Base-by-base conservation (phyloP, 1,140 invertebrate species). In the Melanaphis sacchari region DNA sequence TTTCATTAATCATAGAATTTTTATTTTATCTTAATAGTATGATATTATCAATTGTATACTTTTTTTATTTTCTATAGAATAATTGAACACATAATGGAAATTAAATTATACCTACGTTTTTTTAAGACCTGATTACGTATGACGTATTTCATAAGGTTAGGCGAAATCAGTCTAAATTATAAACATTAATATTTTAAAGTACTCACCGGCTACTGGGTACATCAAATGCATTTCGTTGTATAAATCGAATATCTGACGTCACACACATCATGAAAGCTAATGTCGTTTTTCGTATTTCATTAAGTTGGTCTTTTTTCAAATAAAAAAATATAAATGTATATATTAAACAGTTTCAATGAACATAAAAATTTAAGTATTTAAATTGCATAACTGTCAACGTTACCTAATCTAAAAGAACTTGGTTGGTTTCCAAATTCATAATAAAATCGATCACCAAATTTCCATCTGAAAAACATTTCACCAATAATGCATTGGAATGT, bases 401-500 rank as follows among this genome's bases (percentile, higher is more conserved):
- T 96, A 98, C 97, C 96, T 95, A 96, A 95, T 9, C 97, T 97
- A 94, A 98, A 98, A 81, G 96, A 95, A 26, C 96, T 95, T 1
- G 96, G 95, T 93, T 96, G 96, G 90, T 96, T 96, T 15, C 96
- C 96, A 94, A 97, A 97, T 95, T 98, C 98, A 94, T 96, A 99
- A 96, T 97, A 99, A 95, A 96, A 97, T 93, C 98, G 95, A 95
- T 99, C 98, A 7, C 97, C 98, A 38, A 97, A 96, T 94, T 98
- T 96, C 6, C 97, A 97, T 93, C 97, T 96, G 94, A 97, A 97
- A 95, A 99, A 99, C 95, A 99, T 98, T 94, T 97, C 97, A 0
- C 96, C 97, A 1, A 99, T 95, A 93, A 99, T 97, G 94, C 98
- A 99, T 3, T 98, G 96, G 95, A 99, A 99, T 0, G 98, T 99